Evolutionary conservation across 2,113 vertebrate species (phyloP), one percentile per base, ranked within the genome.

Genomic region (Pyrgilauda ruficollis): DNA sequence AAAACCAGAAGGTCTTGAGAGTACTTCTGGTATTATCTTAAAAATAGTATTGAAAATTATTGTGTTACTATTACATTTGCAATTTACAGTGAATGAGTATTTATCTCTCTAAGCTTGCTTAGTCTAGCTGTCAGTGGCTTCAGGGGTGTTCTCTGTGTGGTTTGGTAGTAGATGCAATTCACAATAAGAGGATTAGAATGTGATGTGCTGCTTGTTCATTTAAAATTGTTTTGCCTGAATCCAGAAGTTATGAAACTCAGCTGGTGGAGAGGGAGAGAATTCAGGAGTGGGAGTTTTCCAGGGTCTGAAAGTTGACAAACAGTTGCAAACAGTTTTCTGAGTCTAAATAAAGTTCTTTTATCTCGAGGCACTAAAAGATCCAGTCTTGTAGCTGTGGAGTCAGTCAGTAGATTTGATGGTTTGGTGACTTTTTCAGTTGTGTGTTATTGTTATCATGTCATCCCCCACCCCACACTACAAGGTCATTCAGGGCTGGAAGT

Each of bases 401-500:
- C 31, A 30, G 9, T n/a, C 33, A 17, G 46, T 12, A 73, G 55
- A 19, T 47, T 18, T 23, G 35, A 6, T 61, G 30, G 33, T n/a
- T 77, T 50, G 46, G 28, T 67, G 67, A 17, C 4, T 10, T 39
- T 68, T 52, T 27, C 37, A 18, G 8, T 6, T 67, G 28, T 75
- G 37, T 67, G 10, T n/a, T 50, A 7, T 23, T 66, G 33, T 46
- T n/a, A 19, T 10, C 4, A 10, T 33, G 23, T 44, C 68, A 59
- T 14, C 15, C 15, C 21, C 37, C 37, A 37, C 4, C 7, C 21
- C 2, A 1, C 20, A 5, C 12, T 50, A 4, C 15, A 23, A 23
- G 33, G 47, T 69, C n/a, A 18, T n/a, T 41, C 20, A 30, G 37
- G 47, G 28, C 50, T 67, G 41, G 64, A 62, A 47, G 3, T 15